A percentile compares a stretch with the other conserved stretches of the same genome.
Evolutionary conservation across 2,888 invertebrate genomes (phyloP).

Genomic region (Allolobophora icterica): DNA sequence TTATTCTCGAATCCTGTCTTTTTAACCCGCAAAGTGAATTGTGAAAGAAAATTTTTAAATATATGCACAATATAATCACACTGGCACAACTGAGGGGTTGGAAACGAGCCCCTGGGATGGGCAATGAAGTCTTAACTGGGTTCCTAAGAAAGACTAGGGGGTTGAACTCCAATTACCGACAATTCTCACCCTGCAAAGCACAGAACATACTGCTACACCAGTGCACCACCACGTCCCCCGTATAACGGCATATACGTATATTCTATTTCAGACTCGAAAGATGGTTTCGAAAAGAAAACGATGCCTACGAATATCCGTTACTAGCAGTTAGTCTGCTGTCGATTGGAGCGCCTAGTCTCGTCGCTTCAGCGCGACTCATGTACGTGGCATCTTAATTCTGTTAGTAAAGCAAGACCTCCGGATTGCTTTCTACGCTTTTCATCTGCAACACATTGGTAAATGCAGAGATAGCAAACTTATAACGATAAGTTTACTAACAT

Average conservation of each 20-base stretch:
- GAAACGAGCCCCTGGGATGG: too few relatives aligned
- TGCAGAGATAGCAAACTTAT: not conserved
- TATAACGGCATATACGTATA: too few relatives aligned
- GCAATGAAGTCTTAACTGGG: too few relatives aligned
- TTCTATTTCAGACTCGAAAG: slow-evolving; percentile 3
- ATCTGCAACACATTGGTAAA: not conserved
- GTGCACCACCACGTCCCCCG: too few relatives aligned
- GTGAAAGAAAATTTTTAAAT: too few relatives aligned
- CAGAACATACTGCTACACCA: too few relatives aligned
- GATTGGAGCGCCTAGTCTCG: not conserved
- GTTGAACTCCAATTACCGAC: too few relatives aligned
- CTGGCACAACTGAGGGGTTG: too few relatives aligned
- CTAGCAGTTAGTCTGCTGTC: not conserved
- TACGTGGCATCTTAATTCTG: not conserved
- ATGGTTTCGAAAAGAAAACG: not conserved
- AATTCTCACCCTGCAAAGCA: too few relatives aligned
- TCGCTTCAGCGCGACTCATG: not conserved
- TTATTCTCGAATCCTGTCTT: not conserved
- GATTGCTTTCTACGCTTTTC: not conserved
- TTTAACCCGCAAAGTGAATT: too few relatives aligned
- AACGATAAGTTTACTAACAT: not conserved
- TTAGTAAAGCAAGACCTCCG: not conserved
- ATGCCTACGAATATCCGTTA: not conserved
- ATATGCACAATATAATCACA: too few relatives aligned
- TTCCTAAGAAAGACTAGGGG: too few relatives aligned